Evolutionary conservation across 2,888 invertebrate genomes (phyloP), one percentile per base, ranked within the genome.

Genomic region (Drosophila suboccidentalis): DNA sequence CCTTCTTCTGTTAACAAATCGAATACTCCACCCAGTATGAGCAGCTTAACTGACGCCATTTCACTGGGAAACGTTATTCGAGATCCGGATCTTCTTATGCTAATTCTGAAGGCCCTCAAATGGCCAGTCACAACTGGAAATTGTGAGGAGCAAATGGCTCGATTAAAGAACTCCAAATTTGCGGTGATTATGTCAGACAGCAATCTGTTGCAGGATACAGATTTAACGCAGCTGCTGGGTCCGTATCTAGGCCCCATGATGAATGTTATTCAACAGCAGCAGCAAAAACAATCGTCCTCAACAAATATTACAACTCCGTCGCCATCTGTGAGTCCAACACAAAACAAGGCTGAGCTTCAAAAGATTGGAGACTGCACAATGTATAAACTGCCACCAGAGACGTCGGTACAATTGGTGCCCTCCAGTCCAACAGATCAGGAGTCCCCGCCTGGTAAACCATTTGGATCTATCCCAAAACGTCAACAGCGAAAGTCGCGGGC

Each of bases 81-180:
- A 44, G 93, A 93, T 81, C 84, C 90, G 9, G 93, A 93, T 64
- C 79, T 93, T n/a, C 64, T 93, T 10, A 91, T 89, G 58, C 81
- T 93, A n/a, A 93, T 93, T 61, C 74, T 93, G 4, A 93, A 92
- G 68, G 93, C 93, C 0, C 75, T 93, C 0, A 92, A 93, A 75
- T 93, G 93, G 93, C 91, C 92, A 5, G 87, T 89, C 17, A 91
- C 82, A 32, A 76, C 78, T 29, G 85, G 80, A 13, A 92, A 91
- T 36, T 80, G 92, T 53, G 89, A 90, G 2, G 69, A 85, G 54
- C 92, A 92, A 82, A 90, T 93, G 68, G 70, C 89, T 17, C 87
- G 90, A 4, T 71, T 93, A 11, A 92, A 91, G 36, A 89, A 85
- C 55, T 90, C 93, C 0, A 91, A 91, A 60, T 93, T 93, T 62